phyloP scores from a whole-genome alignment of 2,113 vertebrate genomes.

The Cochlearius cochlearius region DNA sequence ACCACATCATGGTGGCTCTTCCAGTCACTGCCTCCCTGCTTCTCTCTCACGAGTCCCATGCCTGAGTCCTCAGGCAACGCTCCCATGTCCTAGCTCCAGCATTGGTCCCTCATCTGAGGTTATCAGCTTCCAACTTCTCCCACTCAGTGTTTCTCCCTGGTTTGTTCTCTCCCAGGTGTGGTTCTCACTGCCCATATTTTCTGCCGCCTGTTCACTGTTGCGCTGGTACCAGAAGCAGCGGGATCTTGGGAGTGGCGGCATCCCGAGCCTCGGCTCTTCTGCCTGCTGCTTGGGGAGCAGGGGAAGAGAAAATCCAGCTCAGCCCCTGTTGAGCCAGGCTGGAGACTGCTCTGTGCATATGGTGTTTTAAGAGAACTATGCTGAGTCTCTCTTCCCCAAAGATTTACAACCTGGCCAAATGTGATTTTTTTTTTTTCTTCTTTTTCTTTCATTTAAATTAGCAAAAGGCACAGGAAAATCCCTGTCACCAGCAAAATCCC shows the following conservation, averaged over 20 bases:
- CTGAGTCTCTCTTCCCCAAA: not conserved
- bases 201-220: not conserved
- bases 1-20: accelerated
- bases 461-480: not conserved
- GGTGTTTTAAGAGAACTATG: not conserved
- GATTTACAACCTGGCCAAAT: not conserved
- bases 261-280: not conserved
- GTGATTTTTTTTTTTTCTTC: not conserved
- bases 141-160: not conserved
- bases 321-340: not conserved
- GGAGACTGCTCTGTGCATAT: not conserved
- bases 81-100: not conserved
- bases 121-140: not conserved
- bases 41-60: accelerated
- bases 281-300: not conserved
- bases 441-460: not conserved
- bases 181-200: accelerated
- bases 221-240: not conserved
- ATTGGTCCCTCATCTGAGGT: not conserved
- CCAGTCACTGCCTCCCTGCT: not conserved
- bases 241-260: not conserved
- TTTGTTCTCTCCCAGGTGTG: not conserved
- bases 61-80: not conserved
- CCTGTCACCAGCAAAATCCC: not conserved
- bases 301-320: not conserved